Base-by-base conservation (phyloP, 2,888 invertebrate species). In the Trichopria drosophilae region DNA sequence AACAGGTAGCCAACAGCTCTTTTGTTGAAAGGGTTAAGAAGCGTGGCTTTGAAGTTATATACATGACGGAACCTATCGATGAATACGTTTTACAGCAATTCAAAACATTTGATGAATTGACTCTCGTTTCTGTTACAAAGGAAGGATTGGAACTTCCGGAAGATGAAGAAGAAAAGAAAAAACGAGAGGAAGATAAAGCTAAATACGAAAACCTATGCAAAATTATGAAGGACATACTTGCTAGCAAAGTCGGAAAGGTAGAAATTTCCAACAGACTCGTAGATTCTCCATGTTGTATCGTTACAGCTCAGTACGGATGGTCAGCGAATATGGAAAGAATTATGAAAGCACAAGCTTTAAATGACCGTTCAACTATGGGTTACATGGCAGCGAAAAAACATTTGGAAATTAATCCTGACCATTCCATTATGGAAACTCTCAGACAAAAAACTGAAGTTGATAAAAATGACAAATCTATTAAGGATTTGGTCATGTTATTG, bases 341-440 rank as follows among this genome's bases (percentile, higher is more conserved):
- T 78, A 99, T 99, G 98, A 99, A 99, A 78, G 98, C 98, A 0
- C 98, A 99, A 77, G 98, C 98, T 31, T 84, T 99, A 7, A 82
- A 97, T 20, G 98, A 99, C 73, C 89, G 94, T 0, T 91, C 93
- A n/a, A 97, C 98, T 58, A 96, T 98, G 95, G 97, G 98, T 31
- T 99, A 99, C 82, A 99, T 99, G 98, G 92, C 97, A 1, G 97
- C 98, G 59, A 99, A 99, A 83, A 99, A 99, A 78, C 96, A 98
- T 70, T 79, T 99, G 31, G 99, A 99, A 79, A 90, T 99, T 78
- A 99, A 99, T 76, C 97, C 98, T 1, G 88, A 89, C 61, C 98
- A 99, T 78, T 83, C 95, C 41, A 93, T 99, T 65, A 83, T 99
- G 42, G 95, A 96, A 69, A 91, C 88, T 1, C 80, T 98, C 18